A percentile compares a stretch with the other conserved stretches of the same genome.
phyloP scores from a whole-genome alignment of 2,113 vertebrate genomes.

The Oreochromis niloticus region DNA sequence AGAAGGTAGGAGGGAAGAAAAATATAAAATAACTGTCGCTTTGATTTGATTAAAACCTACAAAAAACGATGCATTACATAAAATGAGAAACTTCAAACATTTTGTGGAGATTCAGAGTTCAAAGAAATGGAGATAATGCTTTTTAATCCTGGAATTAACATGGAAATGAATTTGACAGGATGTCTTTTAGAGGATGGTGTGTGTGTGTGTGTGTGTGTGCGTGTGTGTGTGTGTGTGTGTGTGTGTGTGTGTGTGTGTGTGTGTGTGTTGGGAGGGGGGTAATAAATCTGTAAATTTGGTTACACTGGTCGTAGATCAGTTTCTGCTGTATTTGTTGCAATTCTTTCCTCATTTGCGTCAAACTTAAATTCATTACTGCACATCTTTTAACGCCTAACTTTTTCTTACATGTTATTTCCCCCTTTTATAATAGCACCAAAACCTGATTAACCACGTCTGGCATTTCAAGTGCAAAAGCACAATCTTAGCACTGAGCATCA shows the following conservation, averaged over 20 bases:
- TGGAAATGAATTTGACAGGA: conserved; percentile 25
- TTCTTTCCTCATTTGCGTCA: neutral
- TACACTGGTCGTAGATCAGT: neutral
- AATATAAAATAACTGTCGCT: conserved; percentile 16
- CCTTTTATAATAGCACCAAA: neutral
- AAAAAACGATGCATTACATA: conserved; percentile 39
- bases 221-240: neutral
- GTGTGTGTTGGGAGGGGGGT: neutral
- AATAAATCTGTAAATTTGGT: neutral
- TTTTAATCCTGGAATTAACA: conserved; percentile 47
- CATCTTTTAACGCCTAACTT: neutral
- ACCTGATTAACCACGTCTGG: neutral
- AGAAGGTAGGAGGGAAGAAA: conserved; percentile 10
- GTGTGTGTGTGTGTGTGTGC: neutral
- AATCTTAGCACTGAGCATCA: neutral
- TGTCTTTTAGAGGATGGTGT: no score
- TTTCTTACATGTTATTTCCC: neutral
- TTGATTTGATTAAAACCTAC: conserved; percentile 61
- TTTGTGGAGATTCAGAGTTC: conserved; percentile 17
- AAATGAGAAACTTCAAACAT: conserved; percentile 51
- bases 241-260: rapidly evolving
- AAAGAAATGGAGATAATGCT: conserved; percentile 38
- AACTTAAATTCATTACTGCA: neutral
- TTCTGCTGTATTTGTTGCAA: neutral
- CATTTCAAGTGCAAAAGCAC: neutral